phyloP scores from a whole-genome alignment of 2,888 invertebrate genomes.

The Strigamia transsilvanica region DNA sequence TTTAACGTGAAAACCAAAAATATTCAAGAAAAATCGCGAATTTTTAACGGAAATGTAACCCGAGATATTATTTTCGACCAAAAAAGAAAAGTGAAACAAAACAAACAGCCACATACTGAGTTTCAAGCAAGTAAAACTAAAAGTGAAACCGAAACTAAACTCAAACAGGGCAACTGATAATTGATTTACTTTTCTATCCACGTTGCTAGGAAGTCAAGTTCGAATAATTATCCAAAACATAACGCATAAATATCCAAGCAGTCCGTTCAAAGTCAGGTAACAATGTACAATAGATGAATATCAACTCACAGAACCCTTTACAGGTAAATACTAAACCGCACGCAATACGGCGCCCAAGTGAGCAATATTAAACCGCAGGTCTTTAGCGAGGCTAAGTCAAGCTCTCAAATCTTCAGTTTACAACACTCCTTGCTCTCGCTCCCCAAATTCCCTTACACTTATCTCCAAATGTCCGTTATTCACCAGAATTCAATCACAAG shows the following conservation, averaged over 20 bases:
- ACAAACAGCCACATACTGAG: neutral
- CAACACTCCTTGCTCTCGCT: no score
- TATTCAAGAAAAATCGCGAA: no score
- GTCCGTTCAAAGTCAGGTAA: neutral
- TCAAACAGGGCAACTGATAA: neutral
- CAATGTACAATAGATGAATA: neutral
- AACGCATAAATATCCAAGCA: neutral
- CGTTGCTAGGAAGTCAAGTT: neutral
- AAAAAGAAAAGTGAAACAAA: no score
- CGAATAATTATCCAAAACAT: neutral
- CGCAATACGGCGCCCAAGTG: neutral
- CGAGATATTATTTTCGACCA: no score
- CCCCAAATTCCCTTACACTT: no score
- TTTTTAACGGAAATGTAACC: no score
- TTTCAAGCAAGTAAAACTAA: neutral
- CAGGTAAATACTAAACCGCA: neutral
- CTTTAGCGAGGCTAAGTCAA: neutral
- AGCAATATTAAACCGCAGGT: neutral
- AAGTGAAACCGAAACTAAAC: neutral
- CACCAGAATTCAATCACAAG: neutral
- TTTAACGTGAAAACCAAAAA: no score
- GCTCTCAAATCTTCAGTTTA: no score
- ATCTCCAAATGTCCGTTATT: neutral
- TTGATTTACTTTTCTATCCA: neutral
- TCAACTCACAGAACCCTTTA: no score